A percentile compares a stretch with the other conserved stretches of the same genome.
Conservation (phyloP, 2,113 vertebrate genomes). For the Python bivittatus region DNA sequence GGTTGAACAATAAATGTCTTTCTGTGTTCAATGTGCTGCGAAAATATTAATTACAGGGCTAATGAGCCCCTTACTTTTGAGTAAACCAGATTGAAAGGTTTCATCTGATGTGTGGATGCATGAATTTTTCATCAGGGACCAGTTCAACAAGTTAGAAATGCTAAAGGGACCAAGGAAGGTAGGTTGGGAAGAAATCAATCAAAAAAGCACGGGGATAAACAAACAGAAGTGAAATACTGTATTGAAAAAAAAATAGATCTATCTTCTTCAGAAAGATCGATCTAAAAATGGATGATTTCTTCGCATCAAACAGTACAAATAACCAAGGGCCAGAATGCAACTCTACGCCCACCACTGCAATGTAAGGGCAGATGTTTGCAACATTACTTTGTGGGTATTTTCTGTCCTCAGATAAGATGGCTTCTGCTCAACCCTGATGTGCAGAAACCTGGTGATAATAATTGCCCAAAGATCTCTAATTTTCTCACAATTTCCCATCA, state of each 20-base stretch:
- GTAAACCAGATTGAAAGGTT: slow-evolving; percentile 11
- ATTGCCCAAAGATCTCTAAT: background rate
- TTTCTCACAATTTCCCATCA: background rate
- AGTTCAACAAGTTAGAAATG: slow-evolving; percentile 14
- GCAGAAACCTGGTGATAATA: background rate
- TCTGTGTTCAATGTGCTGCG: background rate
- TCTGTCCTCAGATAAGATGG: background rate
- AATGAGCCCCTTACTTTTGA: slow-evolving; percentile 18
- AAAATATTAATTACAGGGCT: slow-evolving; percentile 10
- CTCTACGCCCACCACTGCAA: too few relatives aligned
- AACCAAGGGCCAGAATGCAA: background rate
- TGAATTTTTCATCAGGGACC: background rate
- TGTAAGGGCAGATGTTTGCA: background rate
- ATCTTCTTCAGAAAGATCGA: background rate
- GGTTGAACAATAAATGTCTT: background rate
- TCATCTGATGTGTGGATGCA: background rate
- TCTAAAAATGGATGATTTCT: background rate
- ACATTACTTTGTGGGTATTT: background rate
- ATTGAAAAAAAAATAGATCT: slow-evolving; percentile 16
- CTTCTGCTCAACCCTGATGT: background rate
- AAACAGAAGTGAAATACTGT: background rate
- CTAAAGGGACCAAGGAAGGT: background rate
- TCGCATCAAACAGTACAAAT: background rate
- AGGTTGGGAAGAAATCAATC: background rate
- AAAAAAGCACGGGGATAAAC: slow-evolving; percentile 12